Conservation (phyloP, 23 tunicate genomes). For the Trididemnum miniatum region DNA sequence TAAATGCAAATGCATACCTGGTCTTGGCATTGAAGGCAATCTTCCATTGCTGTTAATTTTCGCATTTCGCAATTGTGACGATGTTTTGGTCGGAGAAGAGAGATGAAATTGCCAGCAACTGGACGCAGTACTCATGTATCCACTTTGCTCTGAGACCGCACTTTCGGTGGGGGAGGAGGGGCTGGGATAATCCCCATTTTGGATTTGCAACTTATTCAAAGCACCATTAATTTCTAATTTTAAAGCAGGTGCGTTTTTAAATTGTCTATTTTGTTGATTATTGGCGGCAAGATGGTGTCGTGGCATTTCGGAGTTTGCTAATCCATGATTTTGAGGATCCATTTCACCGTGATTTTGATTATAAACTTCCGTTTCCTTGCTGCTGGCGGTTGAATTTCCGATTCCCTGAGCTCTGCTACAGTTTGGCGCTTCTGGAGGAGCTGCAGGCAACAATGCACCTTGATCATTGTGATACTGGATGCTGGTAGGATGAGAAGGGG, state of each 20-base stretch:
- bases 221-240: constrained; percentile 5
- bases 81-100: constrained; percentile 16
- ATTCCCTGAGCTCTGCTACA: background rate
- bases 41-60: constrained; percentile 20
- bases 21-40: background rate
- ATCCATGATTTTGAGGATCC: background rate
- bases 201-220: background rate
- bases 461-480: background rate
- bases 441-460: background rate
- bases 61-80: constrained; percentile 18
- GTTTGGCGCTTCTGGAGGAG: background rate
- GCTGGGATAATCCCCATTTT: constrained; percentile 27
- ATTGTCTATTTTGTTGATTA: background rate
- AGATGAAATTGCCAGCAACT: constrained; percentile 63
- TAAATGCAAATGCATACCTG: no score
- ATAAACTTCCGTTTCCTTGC: background rate
- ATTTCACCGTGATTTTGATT: background rate
- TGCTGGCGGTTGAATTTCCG: constrained; percentile 2
- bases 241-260: background rate
- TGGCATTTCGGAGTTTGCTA: background rate
- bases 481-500: background rate
- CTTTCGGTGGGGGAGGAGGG: constrained; percentile 61
- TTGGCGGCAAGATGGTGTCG: background rate
- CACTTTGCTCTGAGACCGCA: constrained; percentile 63
- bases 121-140: constrained; percentile 67